These are phyloP conservation scores for Halesus radiatus DNA, from an alignment of 1,140 invertebrate genomes.

Conservation along the genomic window DNA sequence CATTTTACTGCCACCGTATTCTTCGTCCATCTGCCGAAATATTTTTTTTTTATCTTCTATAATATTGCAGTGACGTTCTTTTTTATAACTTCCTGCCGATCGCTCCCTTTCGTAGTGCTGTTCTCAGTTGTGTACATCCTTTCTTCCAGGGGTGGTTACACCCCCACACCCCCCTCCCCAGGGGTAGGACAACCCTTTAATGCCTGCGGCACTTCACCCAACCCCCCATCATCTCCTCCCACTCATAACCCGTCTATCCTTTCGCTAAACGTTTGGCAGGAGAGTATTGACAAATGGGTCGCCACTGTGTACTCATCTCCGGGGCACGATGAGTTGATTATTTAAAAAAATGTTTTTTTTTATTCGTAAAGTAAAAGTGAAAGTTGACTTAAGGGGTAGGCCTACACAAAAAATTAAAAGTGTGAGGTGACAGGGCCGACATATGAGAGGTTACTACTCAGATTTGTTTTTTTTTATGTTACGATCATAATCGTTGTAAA, in stretches of 20 bases:
- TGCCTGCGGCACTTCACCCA: not conserved
- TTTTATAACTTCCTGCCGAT: not conserved
- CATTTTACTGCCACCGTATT: no score
- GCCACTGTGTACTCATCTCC: not conserved
- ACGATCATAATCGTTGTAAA: no score
- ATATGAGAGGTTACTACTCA: no score
- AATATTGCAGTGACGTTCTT: not conserved
- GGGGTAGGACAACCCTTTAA: slow-evolving; percentile 14
- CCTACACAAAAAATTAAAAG: no score
- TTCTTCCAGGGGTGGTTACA: slow-evolving; percentile 22
- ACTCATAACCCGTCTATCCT: not conserved
- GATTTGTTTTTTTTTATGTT: no score
- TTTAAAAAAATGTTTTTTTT: no score
- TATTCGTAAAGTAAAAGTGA: no score
- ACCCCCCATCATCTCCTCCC: no score
- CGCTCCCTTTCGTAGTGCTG: not conserved
- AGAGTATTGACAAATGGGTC: not conserved
- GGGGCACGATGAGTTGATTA: not conserved
- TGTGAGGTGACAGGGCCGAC: no score
- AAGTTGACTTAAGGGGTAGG: no score
- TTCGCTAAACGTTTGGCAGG: slow-evolving; percentile 13
- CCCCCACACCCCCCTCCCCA: not conserved
- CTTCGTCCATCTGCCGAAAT: no score
- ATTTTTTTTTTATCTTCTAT: not conserved
- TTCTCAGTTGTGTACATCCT: slow-evolving; percentile 24